These are phyloP conservation scores for Trichopoda pennipes DNA, from an alignment of 2,888 invertebrate genomes.

Conservation along the genomic window DNA sequence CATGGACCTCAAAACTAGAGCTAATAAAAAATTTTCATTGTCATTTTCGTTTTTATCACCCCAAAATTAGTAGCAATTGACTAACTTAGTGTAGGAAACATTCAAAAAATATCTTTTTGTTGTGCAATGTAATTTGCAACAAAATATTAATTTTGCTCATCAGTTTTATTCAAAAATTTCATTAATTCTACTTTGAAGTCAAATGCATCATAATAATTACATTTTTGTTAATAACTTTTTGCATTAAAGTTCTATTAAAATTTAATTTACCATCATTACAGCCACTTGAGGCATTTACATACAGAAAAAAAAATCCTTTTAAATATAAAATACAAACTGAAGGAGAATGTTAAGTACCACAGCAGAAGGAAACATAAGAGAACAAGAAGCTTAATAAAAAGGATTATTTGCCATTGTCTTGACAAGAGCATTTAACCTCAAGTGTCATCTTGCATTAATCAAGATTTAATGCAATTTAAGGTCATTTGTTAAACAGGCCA, in stretches of 20 bases:
- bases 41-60: too few relatives aligned
- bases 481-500: constrained; percentile 61
- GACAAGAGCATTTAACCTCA: constrained; percentile 63
- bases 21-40: too few relatives aligned
- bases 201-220: too few relatives aligned
- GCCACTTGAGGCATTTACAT: neutral
- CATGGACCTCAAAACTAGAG: too few relatives aligned
- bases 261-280: constrained; percentile 11
- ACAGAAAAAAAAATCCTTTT: neutral
- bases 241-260: neutral
- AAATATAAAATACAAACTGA: neutral
- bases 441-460: constrained; percentile 59
- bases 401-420: constrained; percentile 58
- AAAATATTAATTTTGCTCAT: too few relatives aligned
- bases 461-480: constrained; percentile 65
- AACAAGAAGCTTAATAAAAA: constrained; percentile 36
- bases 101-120: too few relatives aligned
- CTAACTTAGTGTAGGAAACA: too few relatives aligned
- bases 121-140: too few relatives aligned
- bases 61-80: too few relatives aligned
- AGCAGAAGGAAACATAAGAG: constrained; percentile 12
- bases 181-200: too few relatives aligned
- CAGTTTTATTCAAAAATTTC: too few relatives aligned
- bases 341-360: constrained; percentile 14
- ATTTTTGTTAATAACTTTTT: neutral